Evolutionary conservation across 2,797 vertebrate genomes (phyloP).

Genomic region (Zenarchopterus dispar): DNA sequence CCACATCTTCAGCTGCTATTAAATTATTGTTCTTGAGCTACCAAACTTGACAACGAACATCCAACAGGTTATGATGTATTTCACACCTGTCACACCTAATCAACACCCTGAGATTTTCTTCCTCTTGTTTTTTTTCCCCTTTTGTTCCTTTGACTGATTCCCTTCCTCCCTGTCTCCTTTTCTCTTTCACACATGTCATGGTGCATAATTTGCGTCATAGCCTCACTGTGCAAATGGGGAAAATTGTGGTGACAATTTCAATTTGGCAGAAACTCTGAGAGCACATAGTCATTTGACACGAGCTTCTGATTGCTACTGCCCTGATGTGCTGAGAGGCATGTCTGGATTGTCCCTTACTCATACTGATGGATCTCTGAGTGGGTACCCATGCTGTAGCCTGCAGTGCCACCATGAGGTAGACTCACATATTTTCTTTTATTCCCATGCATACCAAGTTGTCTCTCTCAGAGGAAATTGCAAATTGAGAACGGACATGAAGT

Average conservation of each 20-base stretch:
- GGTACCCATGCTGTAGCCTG: conserved; percentile 56
- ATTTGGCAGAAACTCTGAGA: conserved; percentile 67
- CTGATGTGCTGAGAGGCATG: conserved; percentile 60
- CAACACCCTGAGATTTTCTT: conserved; percentile 67
- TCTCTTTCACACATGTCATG: conserved; percentile 59
- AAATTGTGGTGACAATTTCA: conserved; percentile 74
- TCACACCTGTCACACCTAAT: conserved; percentile 76
- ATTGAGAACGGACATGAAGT: conserved; percentile 17
- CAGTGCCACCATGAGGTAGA: conserved; percentile 76
- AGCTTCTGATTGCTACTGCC: conserved; percentile 66
- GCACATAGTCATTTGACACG: conserved; percentile 68
- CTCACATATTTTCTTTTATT: background rate
- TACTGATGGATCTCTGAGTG: conserved; percentile 40
- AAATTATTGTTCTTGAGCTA: conserved; percentile 53
- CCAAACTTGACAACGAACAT: conserved; percentile 62
- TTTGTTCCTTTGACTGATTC: conserved; percentile 64
- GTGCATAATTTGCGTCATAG: conserved; percentile 66
- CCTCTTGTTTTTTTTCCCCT: conserved; percentile 50
- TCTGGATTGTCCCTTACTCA: conserved; percentile 61
- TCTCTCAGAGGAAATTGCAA: conserved; percentile 23
- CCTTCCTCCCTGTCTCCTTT: conserved; percentile 52
- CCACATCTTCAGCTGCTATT: conserved; percentile 55
- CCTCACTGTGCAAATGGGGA: conserved; percentile 61
- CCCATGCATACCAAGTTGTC: conserved; percentile 24
- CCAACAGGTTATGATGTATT: conserved; percentile 66